These are phyloP conservation scores for Melanotaenia pygmaea DNA, from an alignment of 2,797 vertebrate genomes.

Conservation along the genomic window DNA sequence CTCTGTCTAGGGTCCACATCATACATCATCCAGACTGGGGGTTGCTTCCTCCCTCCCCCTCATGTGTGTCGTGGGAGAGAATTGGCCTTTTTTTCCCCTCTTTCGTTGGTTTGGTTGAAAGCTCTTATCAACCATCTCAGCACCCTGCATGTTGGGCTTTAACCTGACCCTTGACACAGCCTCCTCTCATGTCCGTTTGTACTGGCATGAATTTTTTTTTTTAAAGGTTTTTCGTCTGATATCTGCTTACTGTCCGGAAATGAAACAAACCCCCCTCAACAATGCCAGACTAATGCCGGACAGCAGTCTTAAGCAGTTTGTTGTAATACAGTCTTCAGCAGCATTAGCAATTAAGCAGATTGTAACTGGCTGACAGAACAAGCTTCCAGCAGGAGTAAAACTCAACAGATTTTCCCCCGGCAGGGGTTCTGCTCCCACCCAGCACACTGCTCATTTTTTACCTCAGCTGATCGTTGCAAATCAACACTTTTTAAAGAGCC, in stretches of 20 bases:
- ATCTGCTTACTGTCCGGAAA: not conserved
- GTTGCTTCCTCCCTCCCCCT: slow-evolving; percentile 54
- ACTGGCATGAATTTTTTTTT: slow-evolving; percentile 17
- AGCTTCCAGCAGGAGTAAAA: slow-evolving; percentile 62
- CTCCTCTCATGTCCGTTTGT: slow-evolving; percentile 48
- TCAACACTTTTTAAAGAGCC: slow-evolving; percentile 33
- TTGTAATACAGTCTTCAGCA: slow-evolving; percentile 30
- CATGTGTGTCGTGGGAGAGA: slow-evolving; percentile 63
- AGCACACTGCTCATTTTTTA: slow-evolving; percentile 6
- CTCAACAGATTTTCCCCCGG: slow-evolving; percentile 63
- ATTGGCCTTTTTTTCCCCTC: slow-evolving; percentile 31
- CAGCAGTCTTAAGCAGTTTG: slow-evolving; percentile 44
- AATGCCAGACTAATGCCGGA: slow-evolving; percentile 32
- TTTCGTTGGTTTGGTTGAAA: slow-evolving; percentile 40
- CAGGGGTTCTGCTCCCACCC: slow-evolving; percentile 35
- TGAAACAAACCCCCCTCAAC: slow-evolving; percentile 16
- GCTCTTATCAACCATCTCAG: slow-evolving; percentile 69
- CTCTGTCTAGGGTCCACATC: slow-evolving; percentile 70
- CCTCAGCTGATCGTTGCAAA: slow-evolving; percentile 42
- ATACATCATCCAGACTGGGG: slow-evolving; percentile 81
- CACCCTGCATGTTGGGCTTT: slow-evolving; percentile 44
- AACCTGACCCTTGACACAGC: slow-evolving; percentile 57
- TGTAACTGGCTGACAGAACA: slow-evolving; percentile 54
- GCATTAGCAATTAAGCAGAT: slow-evolving; percentile 73
- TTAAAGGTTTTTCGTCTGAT: slow-evolving; percentile 16